Conservation (phyloP, 2,888 invertebrate genomes). For the Chrysina gloriosa region DNA sequence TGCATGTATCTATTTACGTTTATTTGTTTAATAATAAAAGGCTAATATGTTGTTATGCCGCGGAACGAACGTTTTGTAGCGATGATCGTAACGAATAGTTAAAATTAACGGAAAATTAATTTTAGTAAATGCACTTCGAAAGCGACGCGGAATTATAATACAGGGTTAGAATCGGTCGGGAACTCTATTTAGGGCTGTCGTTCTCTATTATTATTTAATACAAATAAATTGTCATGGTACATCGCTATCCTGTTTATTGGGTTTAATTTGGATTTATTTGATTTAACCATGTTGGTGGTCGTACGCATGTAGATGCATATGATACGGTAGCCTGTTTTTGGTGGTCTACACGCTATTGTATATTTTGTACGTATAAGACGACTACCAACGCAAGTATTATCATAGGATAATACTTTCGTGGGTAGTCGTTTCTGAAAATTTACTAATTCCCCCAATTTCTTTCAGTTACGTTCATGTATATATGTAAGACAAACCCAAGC, state of each 20-base stretch:
- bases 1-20: not conserved
- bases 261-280: not conserved
- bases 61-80: not conserved
- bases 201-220: not conserved
- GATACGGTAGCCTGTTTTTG: no score
- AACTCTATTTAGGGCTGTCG: not conserved
- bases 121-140: not conserved
- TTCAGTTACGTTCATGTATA: no score
- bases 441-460: no score
- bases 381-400: no score
- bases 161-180: not conserved
- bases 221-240: not conserved
- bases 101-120: constrained; percentile 5
- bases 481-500: no score
- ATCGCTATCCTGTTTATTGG: not conserved
- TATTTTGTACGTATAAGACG: no score
- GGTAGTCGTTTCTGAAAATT: no score
- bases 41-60: not conserved
- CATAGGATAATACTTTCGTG: no score
- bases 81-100: constrained; percentile 6
- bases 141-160: not conserved
- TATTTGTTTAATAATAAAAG: no score
- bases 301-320: no score
- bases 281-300: no score
- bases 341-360: no score